These are phyloP conservation scores for Gasteruption jaculator DNA, from an alignment of 2,888 invertebrate genomes.

Conservation along the genomic window DNA sequence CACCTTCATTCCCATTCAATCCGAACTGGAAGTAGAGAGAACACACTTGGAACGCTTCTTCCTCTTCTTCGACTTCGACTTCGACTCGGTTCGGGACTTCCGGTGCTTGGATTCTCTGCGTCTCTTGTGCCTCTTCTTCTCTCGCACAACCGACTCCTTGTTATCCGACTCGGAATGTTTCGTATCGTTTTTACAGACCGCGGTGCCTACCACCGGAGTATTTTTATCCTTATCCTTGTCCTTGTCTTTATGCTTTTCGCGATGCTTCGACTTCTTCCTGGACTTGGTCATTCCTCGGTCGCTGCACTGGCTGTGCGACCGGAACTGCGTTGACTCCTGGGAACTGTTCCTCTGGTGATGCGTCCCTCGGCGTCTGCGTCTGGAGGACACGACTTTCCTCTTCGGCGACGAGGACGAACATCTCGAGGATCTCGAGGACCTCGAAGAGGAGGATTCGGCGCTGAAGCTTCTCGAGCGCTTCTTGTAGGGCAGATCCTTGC, in stretches of 20 bases:
- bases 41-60: conserved; percentile 19
- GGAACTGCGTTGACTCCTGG: too few species aligned
- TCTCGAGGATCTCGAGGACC: too few species aligned
- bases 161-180: conserved; percentile 30
- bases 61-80: conserved; percentile 29
- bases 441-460: too few species aligned
- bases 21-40: conserved; percentile 21
- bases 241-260: conserved; percentile 27
- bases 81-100: conserved; percentile 34
- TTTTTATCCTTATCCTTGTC: too few species aligned
- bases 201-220: too few species aligned
- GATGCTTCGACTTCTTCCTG: conserved; percentile 28
- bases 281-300: conserved; percentile 26
- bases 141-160: conserved; percentile 22
- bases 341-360: too few species aligned
- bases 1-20: too few species aligned
- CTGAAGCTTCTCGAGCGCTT: too few species aligned
- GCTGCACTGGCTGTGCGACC: conserved; percentile 27
- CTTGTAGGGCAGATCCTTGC: too few species aligned
- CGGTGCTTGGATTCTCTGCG: conserved; percentile 29
- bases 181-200: conserved; percentile 16
- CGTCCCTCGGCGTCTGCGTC: too few species aligned
- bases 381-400: too few species aligned
- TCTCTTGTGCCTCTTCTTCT: conserved; percentile 31
- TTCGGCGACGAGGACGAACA: too few species aligned